Evolutionary conservation across 2,888 invertebrate genomes (phyloP).

Genomic region (Idaea biselata): DNA sequence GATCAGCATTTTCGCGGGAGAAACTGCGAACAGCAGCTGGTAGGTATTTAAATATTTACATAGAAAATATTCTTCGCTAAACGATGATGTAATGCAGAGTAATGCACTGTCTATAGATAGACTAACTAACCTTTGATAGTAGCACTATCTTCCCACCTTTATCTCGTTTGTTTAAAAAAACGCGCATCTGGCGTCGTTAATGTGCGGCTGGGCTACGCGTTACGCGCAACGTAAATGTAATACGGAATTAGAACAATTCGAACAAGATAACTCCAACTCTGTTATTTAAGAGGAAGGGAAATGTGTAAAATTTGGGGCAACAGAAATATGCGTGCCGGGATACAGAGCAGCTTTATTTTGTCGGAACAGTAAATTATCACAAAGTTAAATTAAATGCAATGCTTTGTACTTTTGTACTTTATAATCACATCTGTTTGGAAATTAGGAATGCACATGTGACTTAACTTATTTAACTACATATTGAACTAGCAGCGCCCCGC

Average conservation of each 20-base stretch:
- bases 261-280: slow-evolving; percentile 9
- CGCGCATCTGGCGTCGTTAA: slow-evolving; percentile 39
- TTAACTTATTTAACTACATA: too few species aligned
- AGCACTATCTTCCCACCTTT: slow-evolving; percentile 6
- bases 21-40: too few species aligned
- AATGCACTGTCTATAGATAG: not conserved
- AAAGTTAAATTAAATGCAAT: not conserved
- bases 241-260: slow-evolving; percentile 49
- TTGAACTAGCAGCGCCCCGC: too few species aligned
- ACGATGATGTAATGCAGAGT: not conserved
- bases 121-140: not conserved
- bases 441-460: too few species aligned
- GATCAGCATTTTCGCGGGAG: too few species aligned
- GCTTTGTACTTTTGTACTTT: too few species aligned
- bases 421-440: too few species aligned
- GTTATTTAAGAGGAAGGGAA: not conserved
- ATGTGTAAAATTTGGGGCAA: not conserved
- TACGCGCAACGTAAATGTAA: slow-evolving; percentile 41
- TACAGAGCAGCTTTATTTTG: not conserved
- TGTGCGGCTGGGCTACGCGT: slow-evolving; percentile 32
- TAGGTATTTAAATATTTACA: not conserved
- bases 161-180: slow-evolving; percentile 40
- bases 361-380: not conserved
- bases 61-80: not conserved
- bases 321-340: not conserved